Percentiles rank a stretch among this genome's conserved stretches.
Evolutionary conservation across 2,888 invertebrate genomes (phyloP).

Genomic region (Dryocosmus kuriphilus): DNA sequence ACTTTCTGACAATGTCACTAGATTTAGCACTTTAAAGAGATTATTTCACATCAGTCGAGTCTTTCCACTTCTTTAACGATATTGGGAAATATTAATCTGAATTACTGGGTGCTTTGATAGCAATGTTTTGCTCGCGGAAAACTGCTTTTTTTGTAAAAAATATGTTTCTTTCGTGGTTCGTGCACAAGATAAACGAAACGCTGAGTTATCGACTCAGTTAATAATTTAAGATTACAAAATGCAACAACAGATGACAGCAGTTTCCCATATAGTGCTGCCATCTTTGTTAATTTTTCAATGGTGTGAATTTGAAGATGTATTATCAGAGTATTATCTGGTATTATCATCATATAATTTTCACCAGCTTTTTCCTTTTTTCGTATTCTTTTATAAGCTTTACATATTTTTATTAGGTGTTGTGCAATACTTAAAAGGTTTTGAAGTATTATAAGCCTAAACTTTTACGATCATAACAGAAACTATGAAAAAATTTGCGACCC

Average conservation of each 20-base stretch:
- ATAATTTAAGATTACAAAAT: neutral
- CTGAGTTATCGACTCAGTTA: conserved; percentile 5
- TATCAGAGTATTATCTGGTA: neutral
- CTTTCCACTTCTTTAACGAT: neutral
- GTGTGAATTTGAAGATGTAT: neutral
- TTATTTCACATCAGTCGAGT: conserved; percentile 3
- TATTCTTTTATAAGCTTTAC: neutral
- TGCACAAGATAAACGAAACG: neutral
- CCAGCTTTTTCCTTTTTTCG: neutral
- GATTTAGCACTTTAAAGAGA: conserved; percentile 10
- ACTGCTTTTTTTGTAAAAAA: conserved; percentile 26
- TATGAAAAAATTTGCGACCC: too few species aligned
- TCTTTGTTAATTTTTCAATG: neutral
- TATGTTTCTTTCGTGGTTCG: conserved; percentile 31
- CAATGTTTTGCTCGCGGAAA: neutral
- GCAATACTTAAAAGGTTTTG: neutral
- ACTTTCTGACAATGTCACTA: neutral
- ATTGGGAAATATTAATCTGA: neutral
- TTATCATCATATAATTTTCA: neutral
- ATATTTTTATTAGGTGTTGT: neutral
- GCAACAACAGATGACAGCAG: neutral
- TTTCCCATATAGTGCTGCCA: neutral
- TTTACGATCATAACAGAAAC: too few species aligned
- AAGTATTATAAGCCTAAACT: too few species aligned
- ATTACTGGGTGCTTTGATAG: neutral